Base-by-base conservation (phyloP, 2,888 invertebrate species). In the Drosophila ezoana region DNA sequence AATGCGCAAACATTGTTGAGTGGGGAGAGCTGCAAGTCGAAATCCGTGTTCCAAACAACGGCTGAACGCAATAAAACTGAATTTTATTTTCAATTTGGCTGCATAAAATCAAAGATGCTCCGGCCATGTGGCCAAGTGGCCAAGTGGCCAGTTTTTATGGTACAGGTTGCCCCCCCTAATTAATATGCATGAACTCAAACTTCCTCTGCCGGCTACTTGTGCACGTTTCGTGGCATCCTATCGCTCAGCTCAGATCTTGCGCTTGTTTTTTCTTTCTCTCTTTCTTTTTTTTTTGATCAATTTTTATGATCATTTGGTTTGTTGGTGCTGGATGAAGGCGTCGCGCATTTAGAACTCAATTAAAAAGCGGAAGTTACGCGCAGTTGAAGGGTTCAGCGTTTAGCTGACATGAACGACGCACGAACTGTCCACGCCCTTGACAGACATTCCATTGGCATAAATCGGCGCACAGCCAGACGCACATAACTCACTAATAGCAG, bases 391-490 rank as follows among this genome's bases (percentile, higher is more conserved):
- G 8, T 23, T 20, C 13, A 20, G 40, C n/a, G 47, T 28, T 28
- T 51, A 44, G 20, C 35, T 18, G 14, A 5, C 18, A 38, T 13
- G 16, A 59, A 28, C 49, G 45, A 20, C 44, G 45, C 38, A 44
- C 28, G 8, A 28, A 32, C 13, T 64, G 59, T 78, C 64, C 87
- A 84, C 87, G 85, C 85, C 85, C 85, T 85, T 89, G 89, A 87
- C 81, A 77, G 85, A 79, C 87, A 85, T 87, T 87, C 89, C 85
- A 67, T 44, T 43, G 67, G 60, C 71, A 87, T 88, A 84, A 87
- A 89, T 81, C 85, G 84, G 81, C 71, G 70, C 45, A 35, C 45
- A 23, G 47, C 57, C 72, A 77, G 57, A 78, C 71, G 51, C 44
- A 68, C 81, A 76, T 81, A 70, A 63, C 76, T 68, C 63, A 71